Percentiles rank a stretch among this genome's conserved stretches.
Evolutionary conservation across 2,797 vertebrate species (phyloP).

Genomic region (Telmatherina bonti): DNA sequence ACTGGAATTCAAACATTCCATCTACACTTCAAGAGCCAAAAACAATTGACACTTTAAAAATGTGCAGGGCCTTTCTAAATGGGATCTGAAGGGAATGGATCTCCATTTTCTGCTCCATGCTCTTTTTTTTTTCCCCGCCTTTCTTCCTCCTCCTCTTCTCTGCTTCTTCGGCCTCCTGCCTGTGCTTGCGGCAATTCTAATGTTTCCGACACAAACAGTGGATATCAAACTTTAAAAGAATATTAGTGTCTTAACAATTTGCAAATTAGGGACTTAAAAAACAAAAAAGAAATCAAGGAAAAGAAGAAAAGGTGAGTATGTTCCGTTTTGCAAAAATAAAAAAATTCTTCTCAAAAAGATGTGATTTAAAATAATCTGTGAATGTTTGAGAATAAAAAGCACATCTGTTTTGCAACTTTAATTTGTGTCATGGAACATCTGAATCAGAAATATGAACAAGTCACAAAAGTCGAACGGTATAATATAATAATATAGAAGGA

Average conservation of each 20-base stretch:
- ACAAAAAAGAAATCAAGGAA: too few species aligned
- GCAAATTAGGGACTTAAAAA: slow-evolving; percentile 1
- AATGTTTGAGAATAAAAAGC: slow-evolving; percentile 4
- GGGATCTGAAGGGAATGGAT: slow-evolving; percentile 80
- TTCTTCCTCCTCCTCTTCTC: slow-evolving; percentile 21
- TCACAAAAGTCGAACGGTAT: not conserved
- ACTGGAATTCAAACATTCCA: slow-evolving; percentile 87
- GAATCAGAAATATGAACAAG: not conserved
- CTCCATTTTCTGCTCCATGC: slow-evolving; percentile 71
- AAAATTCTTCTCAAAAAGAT: too few species aligned
- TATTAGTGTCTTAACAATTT: slow-evolving; percentile 26
- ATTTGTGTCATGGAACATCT: not conserved
- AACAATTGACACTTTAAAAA: slow-evolving; percentile 87
- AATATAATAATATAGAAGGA: not conserved
- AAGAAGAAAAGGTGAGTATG: too few species aligned
- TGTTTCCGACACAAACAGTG: slow-evolving; percentile 52
- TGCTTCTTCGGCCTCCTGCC: slow-evolving; percentile 42
- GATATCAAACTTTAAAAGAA: slow-evolving; percentile 46
- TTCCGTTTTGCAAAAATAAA: too few species aligned
- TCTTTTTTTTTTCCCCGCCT: slow-evolving; percentile 7
- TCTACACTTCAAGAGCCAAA: slow-evolving; percentile 87
- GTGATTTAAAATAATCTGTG: not conserved
- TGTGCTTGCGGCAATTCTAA: slow-evolving; percentile 31
- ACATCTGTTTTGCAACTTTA: not conserved
- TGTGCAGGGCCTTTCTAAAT: slow-evolving; percentile 82